Percentiles rank a stretch among this genome's conserved stretches.
Evolutionary conservation across 2,888 invertebrate species (phyloP).

Genomic region (Scaeva pyrastri): DNA sequence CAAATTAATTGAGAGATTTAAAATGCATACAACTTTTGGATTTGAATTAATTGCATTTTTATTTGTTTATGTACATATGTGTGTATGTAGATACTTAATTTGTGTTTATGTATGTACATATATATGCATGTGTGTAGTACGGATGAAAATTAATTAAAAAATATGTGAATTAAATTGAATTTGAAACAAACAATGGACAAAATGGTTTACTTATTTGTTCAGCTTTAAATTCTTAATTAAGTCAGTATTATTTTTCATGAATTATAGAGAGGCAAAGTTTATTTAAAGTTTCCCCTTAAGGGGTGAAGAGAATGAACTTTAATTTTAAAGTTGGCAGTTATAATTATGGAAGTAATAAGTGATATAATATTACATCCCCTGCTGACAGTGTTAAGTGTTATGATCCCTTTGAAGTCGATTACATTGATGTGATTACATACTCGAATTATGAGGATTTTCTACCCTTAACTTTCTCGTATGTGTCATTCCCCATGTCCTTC

Average conservation of each 20-base stretch:
- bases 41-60: constrained; percentile 22
- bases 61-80: neutral
- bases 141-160: constrained; percentile 22
- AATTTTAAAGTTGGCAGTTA: too few species aligned
- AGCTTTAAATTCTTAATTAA: constrained; percentile 26
- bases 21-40: constrained; percentile 1
- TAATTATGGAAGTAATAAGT: too few species aligned
- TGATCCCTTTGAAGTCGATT: too few species aligned
- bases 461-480: too few species aligned
- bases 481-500: too few species aligned
- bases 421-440: too few species aligned
- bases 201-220: constrained; percentile 10
- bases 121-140: neutral
- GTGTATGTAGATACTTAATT: too few species aligned
- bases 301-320: neutral
- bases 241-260: constrained; percentile 3
- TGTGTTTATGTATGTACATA: too few species aligned
- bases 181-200: neutral
- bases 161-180: constrained; percentile 5
- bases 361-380: too few species aligned
- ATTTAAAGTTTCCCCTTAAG: neutral
- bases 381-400: too few species aligned
- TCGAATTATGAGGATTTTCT: too few species aligned
- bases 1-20: constrained; percentile 32
- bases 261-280: neutral